Percentiles rank a stretch among this genome's conserved stretches.
These are phyloP conservation scores for Heptranchias perlo DNA, from an alignment of 2,113 vertebrate genomes.

Conservation along the genomic window DNA sequence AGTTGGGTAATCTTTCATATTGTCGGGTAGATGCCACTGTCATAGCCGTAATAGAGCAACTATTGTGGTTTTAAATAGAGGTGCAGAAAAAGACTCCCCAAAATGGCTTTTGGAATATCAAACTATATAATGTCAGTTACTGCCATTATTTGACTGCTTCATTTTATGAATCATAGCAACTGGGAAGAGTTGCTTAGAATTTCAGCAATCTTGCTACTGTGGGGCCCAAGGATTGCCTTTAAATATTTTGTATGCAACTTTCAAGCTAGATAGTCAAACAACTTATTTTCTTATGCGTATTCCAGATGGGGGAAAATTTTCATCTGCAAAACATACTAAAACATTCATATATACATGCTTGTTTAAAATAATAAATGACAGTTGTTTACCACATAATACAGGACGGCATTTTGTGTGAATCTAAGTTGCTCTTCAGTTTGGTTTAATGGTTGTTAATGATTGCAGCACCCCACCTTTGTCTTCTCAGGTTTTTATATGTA, in stretches of 20 bases:
- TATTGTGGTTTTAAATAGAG: not conserved
- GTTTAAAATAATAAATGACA: not conserved
- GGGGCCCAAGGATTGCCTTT: not conserved
- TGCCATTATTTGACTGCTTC: not conserved
- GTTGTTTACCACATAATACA: not conserved
- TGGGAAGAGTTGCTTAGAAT: not conserved
- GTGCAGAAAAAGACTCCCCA: not conserved
- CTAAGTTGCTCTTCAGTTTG: not conserved
- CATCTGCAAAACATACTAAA: not conserved
- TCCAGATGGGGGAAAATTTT: not conserved
- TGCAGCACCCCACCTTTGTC: not conserved
- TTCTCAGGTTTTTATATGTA: not conserved
- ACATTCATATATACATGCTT: not conserved
- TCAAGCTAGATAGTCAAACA: not conserved
- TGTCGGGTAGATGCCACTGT: not conserved
- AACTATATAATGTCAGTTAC: not conserved
- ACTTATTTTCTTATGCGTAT: not conserved
- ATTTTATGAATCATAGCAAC: not conserved
- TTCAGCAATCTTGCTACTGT: not conserved
- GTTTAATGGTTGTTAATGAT: not conserved
- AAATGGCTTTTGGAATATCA: not conserved
- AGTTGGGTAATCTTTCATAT: not conserved
- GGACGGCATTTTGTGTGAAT: not conserved
- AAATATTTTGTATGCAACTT: not conserved
- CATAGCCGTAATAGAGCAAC: not conserved